Conservation (phyloP, 2,888 invertebrate genomes). For the Megalurothrips usitatus region DNA sequence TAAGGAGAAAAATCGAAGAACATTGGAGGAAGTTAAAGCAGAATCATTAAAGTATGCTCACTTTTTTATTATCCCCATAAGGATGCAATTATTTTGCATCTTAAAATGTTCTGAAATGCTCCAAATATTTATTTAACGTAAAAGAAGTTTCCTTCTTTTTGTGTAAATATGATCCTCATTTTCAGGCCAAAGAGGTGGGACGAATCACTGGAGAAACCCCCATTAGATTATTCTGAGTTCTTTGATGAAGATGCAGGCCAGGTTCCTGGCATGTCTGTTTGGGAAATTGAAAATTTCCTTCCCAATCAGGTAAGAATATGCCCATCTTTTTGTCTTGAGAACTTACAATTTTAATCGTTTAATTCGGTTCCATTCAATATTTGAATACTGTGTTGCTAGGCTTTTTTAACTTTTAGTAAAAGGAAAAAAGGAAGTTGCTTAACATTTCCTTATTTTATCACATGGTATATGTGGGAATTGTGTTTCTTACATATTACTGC, state of each 20-base stretch:
- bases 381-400: too few species aligned
- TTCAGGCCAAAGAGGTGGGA: conserved; percentile 91
- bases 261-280: conserved; percentile 83
- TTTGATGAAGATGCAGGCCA: conserved; percentile 95
- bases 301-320: conserved; percentile 74
- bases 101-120: too few species aligned
- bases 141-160: conserved; percentile 28
- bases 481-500: too few species aligned
- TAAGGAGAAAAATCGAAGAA: conserved; percentile 71
- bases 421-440: too few species aligned
- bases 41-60: conserved; percentile 64
- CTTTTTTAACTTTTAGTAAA: too few species aligned
- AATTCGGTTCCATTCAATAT: not conserved
- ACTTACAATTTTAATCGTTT: not conserved
- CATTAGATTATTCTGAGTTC: conserved; percentile 94
- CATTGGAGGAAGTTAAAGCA: conserved; percentile 61
- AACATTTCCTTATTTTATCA: too few species aligned
- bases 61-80: too few species aligned
- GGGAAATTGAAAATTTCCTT: conserved; percentile 99
- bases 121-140: too few species aligned
- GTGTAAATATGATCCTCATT: conserved; percentile 36
- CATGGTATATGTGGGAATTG: too few species aligned
- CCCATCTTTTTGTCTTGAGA: not conserved
- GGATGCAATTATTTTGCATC: too few species aligned
- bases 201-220: conserved; percentile 89